phyloP scores from a whole-genome alignment of 2,113 vertebrate species.

The Cryptoleucopteryx plumbea region DNA sequence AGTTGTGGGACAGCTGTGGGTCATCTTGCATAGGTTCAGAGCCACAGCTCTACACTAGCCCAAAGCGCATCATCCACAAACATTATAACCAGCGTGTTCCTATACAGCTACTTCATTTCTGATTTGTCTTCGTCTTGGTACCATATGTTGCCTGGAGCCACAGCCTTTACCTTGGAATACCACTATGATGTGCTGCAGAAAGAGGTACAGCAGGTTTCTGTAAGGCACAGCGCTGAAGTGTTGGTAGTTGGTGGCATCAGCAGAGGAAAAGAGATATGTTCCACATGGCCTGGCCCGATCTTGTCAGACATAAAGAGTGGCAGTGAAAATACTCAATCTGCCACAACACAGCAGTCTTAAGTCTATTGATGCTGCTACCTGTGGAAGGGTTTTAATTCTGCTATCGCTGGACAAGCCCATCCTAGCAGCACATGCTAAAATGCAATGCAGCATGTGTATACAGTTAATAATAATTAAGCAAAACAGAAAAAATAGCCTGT shows the following conservation, averaged over 20 bases:
- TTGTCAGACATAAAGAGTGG: background rate
- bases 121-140: background rate
- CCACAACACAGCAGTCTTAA: background rate
- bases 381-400: background rate
- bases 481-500: background rate
- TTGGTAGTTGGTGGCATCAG: background rate
- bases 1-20: background rate
- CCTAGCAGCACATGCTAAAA: background rate
- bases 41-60: background rate
- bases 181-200: background rate
- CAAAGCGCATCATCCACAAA: background rate
- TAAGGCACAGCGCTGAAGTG: background rate
- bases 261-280: background rate
- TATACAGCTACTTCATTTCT: background rate
- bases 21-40: background rate
- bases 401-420: rapidly evolving
- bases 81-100: background rate
- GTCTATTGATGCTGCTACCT: background rate
- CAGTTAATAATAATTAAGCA: background rate
- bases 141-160: background rate
- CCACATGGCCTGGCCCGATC: background rate
- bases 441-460: background rate
- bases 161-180: background rate
- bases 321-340: background rate
- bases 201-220: background rate